Base-by-base conservation (phyloP, 2,113 vertebrate genomes). In the Chaenogobius annularis region DNA sequence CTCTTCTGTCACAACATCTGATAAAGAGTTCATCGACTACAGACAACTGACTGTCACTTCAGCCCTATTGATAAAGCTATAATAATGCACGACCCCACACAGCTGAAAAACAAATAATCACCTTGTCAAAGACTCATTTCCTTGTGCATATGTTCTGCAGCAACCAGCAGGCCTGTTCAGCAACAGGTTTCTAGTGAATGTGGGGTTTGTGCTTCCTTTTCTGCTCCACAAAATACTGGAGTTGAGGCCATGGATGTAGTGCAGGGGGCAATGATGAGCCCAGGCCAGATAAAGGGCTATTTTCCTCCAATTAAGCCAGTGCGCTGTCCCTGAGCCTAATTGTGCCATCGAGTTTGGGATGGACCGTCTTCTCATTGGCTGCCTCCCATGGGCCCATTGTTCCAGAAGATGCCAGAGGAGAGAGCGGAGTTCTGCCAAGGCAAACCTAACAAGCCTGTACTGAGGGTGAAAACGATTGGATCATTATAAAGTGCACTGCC, bases 261-360 rank as follows among this genome's bases (percentile, higher is more conserved):
- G 52, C 68, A 74, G 75, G 68, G 78, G 74, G 71, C 83, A 79
- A 75, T 68, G 79, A 88, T 74, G 82, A 84, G 83, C 73, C 52
- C 68, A 66, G 78, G 62, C 73, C 37, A 72, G 77, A 87, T 88
- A 88, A 87, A 91, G 84, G 75, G 65, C 81, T 80, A 77, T 91
- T 93, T 90, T 90, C 81, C 87, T 90, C 90, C 87, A 93, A 91
- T 93, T 93, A 93, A 91, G 89, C 86, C 85, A 92, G 88, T 90
- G 72, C 80, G 75, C 81, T 87, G 89, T 89, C 82, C 81, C 87
- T 75, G 50, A 64, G 82, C 81, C 83, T 93, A 91, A 92, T 92
- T 92, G 91, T 90, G 86, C 71, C 88, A 84, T 80, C 83, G 35
- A 78, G 83, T 84, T 87, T 87, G 82, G 79, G 81, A 89, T 68